Conservation (phyloP, 2,888 invertebrate species). For the Poecilus cupreus region DNA sequence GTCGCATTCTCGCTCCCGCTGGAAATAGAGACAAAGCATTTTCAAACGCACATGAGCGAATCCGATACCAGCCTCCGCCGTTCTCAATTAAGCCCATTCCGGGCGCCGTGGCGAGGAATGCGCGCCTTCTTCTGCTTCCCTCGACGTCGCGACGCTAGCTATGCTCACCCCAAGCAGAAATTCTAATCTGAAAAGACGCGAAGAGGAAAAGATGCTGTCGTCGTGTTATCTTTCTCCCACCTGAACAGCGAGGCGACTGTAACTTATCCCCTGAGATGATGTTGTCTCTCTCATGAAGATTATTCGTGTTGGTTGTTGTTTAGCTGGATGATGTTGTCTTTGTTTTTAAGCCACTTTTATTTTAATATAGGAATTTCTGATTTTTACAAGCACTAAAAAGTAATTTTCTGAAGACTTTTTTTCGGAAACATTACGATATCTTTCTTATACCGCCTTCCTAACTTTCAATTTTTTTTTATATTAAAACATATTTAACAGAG, state of each 20-base stretch:
- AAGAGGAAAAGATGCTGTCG: background rate
- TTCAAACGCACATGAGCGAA: slow-evolving; percentile 43
- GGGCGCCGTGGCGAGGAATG: slow-evolving; percentile 33
- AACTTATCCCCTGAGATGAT: no score
- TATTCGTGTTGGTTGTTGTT: no score
- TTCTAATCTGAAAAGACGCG: slow-evolving; percentile 36
- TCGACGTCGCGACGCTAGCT: slow-evolving; percentile 4
- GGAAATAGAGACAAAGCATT: slow-evolving; percentile 48
- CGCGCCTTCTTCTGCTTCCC: slow-evolving; percentile 2
- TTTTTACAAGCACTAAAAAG: no score
- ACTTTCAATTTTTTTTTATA: no score
- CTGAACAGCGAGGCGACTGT: background rate
- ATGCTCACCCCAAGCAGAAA: background rate
- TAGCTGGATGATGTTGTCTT: no score
- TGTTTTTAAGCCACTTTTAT: no score
- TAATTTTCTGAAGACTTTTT: no score
- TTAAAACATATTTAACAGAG: no score
- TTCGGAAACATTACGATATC: no score
- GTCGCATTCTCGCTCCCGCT: background rate
- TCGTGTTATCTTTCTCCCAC: background rate
- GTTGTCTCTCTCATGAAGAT: no score
- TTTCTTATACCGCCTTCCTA: no score
- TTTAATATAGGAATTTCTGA: no score
- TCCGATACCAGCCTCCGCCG: slow-evolving; percentile 26
- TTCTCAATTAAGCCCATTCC: slow-evolving; percentile 47